phyloP scores from a whole-genome alignment of 92 coral and sea anemone genomes.

The Pocillopora meandrina region DNA sequence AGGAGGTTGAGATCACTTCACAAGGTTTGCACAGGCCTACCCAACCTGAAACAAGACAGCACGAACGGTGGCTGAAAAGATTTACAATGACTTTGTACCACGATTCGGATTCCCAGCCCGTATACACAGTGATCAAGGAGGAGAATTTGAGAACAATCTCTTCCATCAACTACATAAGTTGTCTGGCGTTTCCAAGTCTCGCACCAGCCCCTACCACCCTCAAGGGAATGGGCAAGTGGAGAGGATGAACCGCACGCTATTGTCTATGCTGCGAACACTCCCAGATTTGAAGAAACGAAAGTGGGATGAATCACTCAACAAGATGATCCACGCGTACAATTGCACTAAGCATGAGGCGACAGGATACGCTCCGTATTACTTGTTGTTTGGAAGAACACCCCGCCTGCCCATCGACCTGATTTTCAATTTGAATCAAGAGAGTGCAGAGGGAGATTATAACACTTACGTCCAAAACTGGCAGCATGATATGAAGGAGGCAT shows the following conservation, averaged over 20 bases:
- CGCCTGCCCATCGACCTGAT: slow-evolving; percentile 33
- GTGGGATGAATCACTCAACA: slow-evolving; percentile 40
- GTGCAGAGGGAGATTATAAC: slow-evolving; percentile 10
- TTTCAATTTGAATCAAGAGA: slow-evolving; percentile 24
- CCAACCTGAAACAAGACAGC: slow-evolving; percentile 50
- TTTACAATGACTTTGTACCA: no score
- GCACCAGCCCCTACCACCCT: no score
- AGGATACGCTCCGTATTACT: slow-evolving; percentile 28
- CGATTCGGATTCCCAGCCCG: no score
- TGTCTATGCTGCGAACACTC: no score
- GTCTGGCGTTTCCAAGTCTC: no score
- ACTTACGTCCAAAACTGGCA: slow-evolving; percentile 39
- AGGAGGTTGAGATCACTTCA: slow-evolving; percentile 5
- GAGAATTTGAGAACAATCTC: no score
- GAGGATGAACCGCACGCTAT: no score
- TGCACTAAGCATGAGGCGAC: slow-evolving; percentile 31
- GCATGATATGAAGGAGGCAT: slow-evolving; percentile 33
- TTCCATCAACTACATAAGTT: no score
- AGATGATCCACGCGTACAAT: slow-evolving; percentile 39
- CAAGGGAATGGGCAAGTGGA: no score
- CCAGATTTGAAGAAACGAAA: no score
- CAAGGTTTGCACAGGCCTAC: slow-evolving; percentile 37
- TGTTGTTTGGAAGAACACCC: slow-evolving; percentile 39
- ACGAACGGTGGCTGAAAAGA: no score
- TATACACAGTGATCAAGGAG: no score